Evolutionary conservation across 2,797 vertebrate genomes (phyloP).

Genomic region (Acropternis orthonyx): DNA sequence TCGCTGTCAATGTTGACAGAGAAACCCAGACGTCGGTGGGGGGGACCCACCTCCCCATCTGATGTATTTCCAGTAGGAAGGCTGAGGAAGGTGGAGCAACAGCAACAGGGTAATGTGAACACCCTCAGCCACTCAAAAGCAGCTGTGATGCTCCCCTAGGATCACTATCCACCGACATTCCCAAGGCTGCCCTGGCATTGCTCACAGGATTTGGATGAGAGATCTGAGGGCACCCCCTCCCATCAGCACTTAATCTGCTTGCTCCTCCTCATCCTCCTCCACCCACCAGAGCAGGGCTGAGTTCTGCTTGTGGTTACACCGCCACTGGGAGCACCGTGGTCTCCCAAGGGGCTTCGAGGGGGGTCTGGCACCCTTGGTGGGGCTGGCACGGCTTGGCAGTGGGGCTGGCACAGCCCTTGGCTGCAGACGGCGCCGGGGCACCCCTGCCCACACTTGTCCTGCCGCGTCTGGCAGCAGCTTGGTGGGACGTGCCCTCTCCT

Average conservation of each 20-base stretch:
- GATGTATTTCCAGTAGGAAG: neutral
- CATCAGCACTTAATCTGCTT: neutral
- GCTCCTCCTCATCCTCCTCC: neutral
- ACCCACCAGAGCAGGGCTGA: neutral
- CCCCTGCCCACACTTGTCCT: neutral
- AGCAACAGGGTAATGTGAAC: fast-evolving
- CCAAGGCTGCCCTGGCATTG: neutral
- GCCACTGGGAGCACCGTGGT: neutral
- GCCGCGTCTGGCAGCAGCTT: neutral
- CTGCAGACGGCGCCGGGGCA: neutral
- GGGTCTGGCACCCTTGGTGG: neutral
- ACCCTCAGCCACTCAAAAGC: fast-evolving
- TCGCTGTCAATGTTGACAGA: fast-evolving
- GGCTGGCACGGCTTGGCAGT: neutral
- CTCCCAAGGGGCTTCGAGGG: neutral
- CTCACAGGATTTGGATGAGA: neutral
- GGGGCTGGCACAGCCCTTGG: neutral
- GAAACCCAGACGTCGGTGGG: fast-evolving
- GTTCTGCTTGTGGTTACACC: fast-evolving
- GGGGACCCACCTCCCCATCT: neutral
- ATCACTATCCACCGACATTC: fast-evolving
- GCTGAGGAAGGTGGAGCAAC: neutral
- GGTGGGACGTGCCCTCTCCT: neutral
- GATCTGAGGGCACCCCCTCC: fast-evolving
- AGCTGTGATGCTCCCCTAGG: neutral